Conservation (phyloP, 2,888 invertebrate genomes). For the Andrena bicolor region DNA sequence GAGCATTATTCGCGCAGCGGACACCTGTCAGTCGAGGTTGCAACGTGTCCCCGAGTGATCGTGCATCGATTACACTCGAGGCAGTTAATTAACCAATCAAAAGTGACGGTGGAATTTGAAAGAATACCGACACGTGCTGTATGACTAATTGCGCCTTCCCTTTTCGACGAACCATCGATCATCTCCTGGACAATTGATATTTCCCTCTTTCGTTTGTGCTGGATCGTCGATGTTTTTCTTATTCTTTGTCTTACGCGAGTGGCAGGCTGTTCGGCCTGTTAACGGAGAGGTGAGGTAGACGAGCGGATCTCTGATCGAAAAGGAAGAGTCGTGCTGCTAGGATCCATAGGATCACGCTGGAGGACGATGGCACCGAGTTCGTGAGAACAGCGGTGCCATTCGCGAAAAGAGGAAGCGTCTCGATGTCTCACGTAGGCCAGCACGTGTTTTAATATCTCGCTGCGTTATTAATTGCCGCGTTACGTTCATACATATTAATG, state of each 20-base stretch:
- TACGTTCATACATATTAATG: conserved; percentile 54
- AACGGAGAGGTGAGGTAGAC: too few relatives aligned
- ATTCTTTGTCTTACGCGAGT: too few relatives aligned
- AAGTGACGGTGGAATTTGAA: conserved; percentile 13
- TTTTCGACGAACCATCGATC: not conserved
- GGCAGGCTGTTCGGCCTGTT: too few relatives aligned
- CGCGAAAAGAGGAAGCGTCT: conserved; percentile 7
- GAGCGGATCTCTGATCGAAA: too few relatives aligned
- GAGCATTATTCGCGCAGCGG: not conserved
- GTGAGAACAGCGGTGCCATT: not conserved
- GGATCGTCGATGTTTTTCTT: not conserved
- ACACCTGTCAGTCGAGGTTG: conserved; percentile 29
- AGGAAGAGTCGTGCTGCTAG: too few relatives aligned
- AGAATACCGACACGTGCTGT: conserved; percentile 28
- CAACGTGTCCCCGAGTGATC: conserved; percentile 20
- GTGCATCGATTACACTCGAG: conserved; percentile 18
- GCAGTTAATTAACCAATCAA: conserved; percentile 33
- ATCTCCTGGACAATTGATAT: not conserved
- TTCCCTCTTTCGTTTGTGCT: not conserved
- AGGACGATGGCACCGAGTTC: conserved; percentile 1
- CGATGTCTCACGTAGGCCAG: not conserved
- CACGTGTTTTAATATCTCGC: not conserved
- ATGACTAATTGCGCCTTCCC: conserved; percentile 30
- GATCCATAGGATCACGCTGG: too few relatives aligned
- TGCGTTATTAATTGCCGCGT: conserved; percentile 15